Base-by-base conservation (phyloP, 2,797 vertebrate genomes). In the Epinephelus malabaricus region DNA sequence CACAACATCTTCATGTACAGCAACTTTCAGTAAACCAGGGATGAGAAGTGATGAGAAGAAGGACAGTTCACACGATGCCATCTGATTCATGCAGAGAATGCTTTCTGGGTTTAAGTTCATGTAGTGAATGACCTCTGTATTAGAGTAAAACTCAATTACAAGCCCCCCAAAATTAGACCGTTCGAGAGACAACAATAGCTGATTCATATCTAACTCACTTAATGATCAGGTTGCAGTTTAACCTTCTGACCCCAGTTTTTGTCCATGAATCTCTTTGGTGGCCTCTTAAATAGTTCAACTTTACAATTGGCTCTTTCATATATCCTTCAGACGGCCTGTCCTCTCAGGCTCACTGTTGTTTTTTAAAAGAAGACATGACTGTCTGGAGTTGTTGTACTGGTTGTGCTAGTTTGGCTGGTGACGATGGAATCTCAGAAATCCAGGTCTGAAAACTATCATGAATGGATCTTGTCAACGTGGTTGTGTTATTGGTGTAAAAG, bases 261-360 rank as follows among this genome's bases (percentile, higher is more conserved):
- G 79, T 87, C 69, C 30, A 3, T 40, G 21, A 81, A 59, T 88
- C 74, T 85, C 69, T 63, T 63, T 84, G 34, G n/a, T 17, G 43
- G 55, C 71, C 76, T 78, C 70, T 21, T 85, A 85, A 92, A 88
- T 88, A 75, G 81, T 89, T 87, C 65, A 82, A 79, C 76, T 15
- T 78, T 34, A 91, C 87, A 92, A 91, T 56, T 53, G 81, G 25
- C 60, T 88, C 88, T 88, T 93, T 91, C 80, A 86, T 70, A 45
- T 45, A 10, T 46, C 1, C 5, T 62, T 74, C 71, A 69, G 23
- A 50, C 62, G 46, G 66, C 23, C 30, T 14, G 59, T 68, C 83
- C 75, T 85, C 79, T 61, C 76, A 78, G 60, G 59, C 50, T 82
- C 59, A 19, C 62, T 54, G 58, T 62, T 81, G 59, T 68, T 77